Base-by-base conservation (phyloP, 53 echinoderm and acorn worm species). In the Paelopatides confundens region DNA sequence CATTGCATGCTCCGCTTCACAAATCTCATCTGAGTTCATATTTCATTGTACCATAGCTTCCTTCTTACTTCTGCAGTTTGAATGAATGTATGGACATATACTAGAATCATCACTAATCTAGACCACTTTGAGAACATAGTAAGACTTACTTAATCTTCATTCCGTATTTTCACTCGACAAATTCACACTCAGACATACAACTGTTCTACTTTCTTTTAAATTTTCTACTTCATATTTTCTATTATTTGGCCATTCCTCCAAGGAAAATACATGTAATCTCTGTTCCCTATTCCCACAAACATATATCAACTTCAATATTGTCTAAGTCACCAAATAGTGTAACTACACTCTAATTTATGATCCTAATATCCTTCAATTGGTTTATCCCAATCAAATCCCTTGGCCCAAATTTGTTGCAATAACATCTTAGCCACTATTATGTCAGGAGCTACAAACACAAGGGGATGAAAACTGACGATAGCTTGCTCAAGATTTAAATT, bases 361-460 rank as follows among this genome's bases (percentile, higher is more conserved):
- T n/a, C n/a, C n/a, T n/a, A n/a, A 31, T 81, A 9, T 7, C 58
- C 35, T 29, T 28, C 13, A 51, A 31, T 50, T 54, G 2, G 14
- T 10, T 82, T 58, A 34, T 82, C 82, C 82, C 82, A 82, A 51
- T 31, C 31, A n/a, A n/a, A n/a, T n/a, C n/a, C n/a, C n/a, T n/a
- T n/a, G n/a, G n/a, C n/a, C n/a, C n/a, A n/a, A n/a, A n/a, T n/a
- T n/a, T n/a, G n/a, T n/a, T n/a, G n/a, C n/a, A n/a, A n/a, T n/a
- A n/a, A n/a, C n/a, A n/a, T n/a, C n/a, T n/a, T n/a, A n/a, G n/a
- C n/a, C n/a, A n/a, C n/a, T n/a, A n/a, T n/a, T n/a, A n/a, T n/a
- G n/a, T n/a, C n/a, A n/a, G n/a, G n/a, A n/a, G n/a, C n/a, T n/a
- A n/a, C n/a, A n/a, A n/a, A n/a, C n/a, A n/a, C n/a, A n/a, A n/a